Base-by-base conservation (phyloP, 2,113 vertebrate genomes). In the Oryzias javanicus region DNA sequence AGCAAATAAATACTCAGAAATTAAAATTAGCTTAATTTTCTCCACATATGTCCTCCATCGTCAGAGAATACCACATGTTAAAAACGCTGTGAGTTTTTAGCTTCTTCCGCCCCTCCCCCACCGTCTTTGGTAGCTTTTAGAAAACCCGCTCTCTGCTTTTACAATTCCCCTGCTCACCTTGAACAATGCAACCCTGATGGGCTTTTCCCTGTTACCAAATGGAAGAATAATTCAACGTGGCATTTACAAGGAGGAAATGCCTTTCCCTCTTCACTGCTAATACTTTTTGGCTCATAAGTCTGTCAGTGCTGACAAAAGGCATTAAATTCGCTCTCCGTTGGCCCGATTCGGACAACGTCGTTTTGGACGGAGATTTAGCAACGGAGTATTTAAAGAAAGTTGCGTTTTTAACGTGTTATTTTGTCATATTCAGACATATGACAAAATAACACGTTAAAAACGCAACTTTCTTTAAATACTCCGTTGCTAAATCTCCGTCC, bases 211-310 rank as follows among this genome's bases (percentile, higher is more conserved):
- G 83, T 90, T 90, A 91, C 86, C 86, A 90, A 91, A 91, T 90
- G 88, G 90, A 92, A 91, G 88, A 91, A 92, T 90, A 91, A 92
- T 91, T 90, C 89, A 90, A 92, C 89, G 90, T 91, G 91, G 90
- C 91, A 91, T 92, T 92, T 92, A 92, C 91, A 91, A 91, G 91
- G 81, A 91, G 91, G 91, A 92, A 92, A 92, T 92, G 90, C 90
- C 90, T 90, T 91, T 89, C 87, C 88, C 87, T 89, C 88, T 10
- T 92, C 89, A 88, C 80, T 89, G 84, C 90, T 92, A 91, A 91
- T 90, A 88, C 90, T 88, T 86, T 80, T 90, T 91, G 91, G 91
- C 89, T 88, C 74, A 18, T 75, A 58, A 22, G 79, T 50, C 79
- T 82, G 86, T 90, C 89, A 89, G 86, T 62, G 68, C 91, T 92